phyloP scores from a whole-genome alignment of 2,113 vertebrate species.

The Centrocercus urophasianus region DNA sequence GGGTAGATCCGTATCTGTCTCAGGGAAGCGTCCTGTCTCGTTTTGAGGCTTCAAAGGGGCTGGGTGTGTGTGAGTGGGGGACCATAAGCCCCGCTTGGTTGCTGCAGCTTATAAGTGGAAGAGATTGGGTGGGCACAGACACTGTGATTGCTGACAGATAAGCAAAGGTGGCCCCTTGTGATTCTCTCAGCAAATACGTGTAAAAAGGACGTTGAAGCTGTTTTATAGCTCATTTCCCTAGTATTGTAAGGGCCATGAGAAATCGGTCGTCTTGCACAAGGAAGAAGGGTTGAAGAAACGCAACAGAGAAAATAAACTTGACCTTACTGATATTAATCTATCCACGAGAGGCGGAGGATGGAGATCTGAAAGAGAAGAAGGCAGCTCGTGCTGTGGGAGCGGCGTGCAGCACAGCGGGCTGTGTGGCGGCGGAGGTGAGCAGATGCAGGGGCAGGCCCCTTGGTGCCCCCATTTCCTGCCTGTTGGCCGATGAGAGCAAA shows the following conservation, averaged over 20 bases:
- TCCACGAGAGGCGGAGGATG: not conserved
- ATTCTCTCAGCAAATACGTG: not conserved
- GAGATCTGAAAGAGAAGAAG: not conserved
- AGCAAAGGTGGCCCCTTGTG: fast-evolving
- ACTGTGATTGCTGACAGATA: not conserved
- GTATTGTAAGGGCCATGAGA: not conserved
- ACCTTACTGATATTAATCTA: not conserved
- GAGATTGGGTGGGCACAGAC: not conserved
- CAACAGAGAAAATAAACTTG: not conserved
- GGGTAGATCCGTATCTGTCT: conserved; percentile 75
- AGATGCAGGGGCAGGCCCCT: not conserved
- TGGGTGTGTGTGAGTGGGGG: not conserved
- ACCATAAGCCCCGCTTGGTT: not conserved
- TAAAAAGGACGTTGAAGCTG: not conserved
- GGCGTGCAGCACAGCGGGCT: not conserved
- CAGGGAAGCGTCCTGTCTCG: conserved; percentile 35
- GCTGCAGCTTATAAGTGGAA: not conserved
- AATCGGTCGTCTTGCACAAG: not conserved
- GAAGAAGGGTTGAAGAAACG: not conserved
- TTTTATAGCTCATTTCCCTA: not conserved
- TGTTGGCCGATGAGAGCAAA: not conserved
- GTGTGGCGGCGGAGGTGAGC: not conserved
- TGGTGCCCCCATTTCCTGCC: fast-evolving
- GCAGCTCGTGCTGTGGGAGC: not conserved
- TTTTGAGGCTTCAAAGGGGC: conserved; percentile 18